phyloP scores from a whole-genome alignment of 2,888 invertebrate species.

The Heteromurus nitidus region DNA sequence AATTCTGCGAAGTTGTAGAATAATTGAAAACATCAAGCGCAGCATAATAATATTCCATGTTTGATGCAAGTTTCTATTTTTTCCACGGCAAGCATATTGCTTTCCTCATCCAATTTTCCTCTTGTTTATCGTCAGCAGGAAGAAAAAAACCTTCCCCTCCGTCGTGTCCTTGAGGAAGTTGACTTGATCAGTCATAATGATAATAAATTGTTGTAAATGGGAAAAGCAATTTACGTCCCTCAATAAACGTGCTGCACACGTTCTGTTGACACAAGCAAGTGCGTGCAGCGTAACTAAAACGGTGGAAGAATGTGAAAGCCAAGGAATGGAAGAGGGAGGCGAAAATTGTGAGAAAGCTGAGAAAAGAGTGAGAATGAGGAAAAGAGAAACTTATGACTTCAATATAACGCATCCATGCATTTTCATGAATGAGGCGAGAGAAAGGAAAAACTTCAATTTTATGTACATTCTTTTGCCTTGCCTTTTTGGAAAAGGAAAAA shows the following conservation, averaged over 20 bases:
- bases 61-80: too few relatives aligned
- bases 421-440: conserved; percentile 26
- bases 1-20: too few relatives aligned
- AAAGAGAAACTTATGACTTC: conserved; percentile 19
- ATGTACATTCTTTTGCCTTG: conserved; percentile 15
- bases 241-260: neutral
- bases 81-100: too few relatives aligned
- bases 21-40: too few relatives aligned
- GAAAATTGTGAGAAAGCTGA: conserved; percentile 1
- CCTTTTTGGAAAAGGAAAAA: too few relatives aligned
- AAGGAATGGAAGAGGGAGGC: neutral
- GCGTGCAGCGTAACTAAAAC: conserved; percentile 15
- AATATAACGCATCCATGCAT: conserved; percentile 26
- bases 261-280: conserved; percentile 40
- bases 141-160: too few relatives aligned
- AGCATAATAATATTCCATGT: too few relatives aligned
- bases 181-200: conserved; percentile 31
- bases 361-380: conserved; percentile 13
- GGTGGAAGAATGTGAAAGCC: neutral
- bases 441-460: conserved; percentile 26
- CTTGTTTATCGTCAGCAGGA: too few relatives aligned
- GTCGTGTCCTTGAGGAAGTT: neutral
- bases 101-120: neutral
- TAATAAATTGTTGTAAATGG: conserved; percentile 29
- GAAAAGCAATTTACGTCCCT: conserved; percentile 23